Evolutionary conservation across 2,888 invertebrate genomes (phyloP), one percentile per base, ranked within the genome.

Genomic region (Pomacea canaliculata): DNA sequence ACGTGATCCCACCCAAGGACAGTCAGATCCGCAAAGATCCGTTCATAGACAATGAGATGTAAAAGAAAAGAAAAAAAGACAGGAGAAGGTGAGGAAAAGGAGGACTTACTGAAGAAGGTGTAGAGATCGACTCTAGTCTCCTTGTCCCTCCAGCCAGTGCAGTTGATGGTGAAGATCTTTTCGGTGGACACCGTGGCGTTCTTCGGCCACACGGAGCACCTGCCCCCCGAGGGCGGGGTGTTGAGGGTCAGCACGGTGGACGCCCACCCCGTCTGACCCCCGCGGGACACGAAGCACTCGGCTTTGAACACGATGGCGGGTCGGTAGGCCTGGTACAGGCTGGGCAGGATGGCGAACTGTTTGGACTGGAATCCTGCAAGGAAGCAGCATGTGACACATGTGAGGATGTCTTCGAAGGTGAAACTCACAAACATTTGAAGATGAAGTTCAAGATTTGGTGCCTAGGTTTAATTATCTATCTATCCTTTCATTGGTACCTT

Each of bases 91-190:
- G 56, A 19, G 12, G n/a, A 56, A 12, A 18, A 70, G 27, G 18
- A 59, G n/a, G 48, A 76, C 84, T 80, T 79, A 89, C 89, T 82
- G 67, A 76, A 85, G 46, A 87, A 83, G 71, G 82, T 79, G 71
- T 85, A 87, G 12, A 74, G 76, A 0, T 49, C 78, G 27, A 89
- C 84, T n/a, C 83, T 84, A 63, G 87, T 83, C 0, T 78, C 77
- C 51, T 10, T 16, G 69, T 87, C 87, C 16, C 73, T 70, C 83
- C 86, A 88, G 23, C 79, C 80, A 5, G 10, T 51, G 70, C 87
- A 86, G 27, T 19, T 60, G 51, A 86, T 71, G 23, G 68, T 78
- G 76, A 82, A 85, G 3, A 67, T 65, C 5, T 70, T 68, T 0
- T 78, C 70, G 16, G 70, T 65, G 13, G 77, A 70, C 66, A 78